These are phyloP conservation scores for Odontocolon sp. DNA, from an alignment of 2,888 invertebrate species.

Conservation along the genomic window DNA sequence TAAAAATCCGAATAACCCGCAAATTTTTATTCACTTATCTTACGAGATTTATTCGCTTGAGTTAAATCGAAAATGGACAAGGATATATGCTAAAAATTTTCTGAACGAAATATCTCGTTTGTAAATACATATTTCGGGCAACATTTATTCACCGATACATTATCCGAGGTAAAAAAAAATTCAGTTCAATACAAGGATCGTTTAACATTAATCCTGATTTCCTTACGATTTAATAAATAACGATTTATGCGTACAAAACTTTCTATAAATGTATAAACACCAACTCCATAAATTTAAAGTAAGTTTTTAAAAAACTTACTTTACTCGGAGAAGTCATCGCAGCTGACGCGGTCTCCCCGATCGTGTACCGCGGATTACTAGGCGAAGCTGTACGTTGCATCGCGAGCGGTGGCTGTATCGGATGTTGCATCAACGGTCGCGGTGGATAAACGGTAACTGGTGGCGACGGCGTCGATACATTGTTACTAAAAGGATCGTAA, in stretches of 20 bases:
- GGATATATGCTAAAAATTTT: no score
- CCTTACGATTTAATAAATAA: not conserved
- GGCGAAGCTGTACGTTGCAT: not conserved
- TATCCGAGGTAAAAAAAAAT: no score
- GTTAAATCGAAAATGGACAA: no score
- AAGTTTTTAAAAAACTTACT: constrained; percentile 4
- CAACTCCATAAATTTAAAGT: no score
- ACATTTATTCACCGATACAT: no score
- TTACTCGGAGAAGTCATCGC: constrained; percentile 3
- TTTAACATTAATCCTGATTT: no score
- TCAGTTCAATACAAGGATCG: no score
- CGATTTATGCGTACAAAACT: not conserved
- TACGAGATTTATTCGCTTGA: no score
- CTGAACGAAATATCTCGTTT: no score
- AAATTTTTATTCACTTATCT: not conserved
- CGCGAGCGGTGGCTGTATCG: not conserved
- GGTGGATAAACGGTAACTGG: not conserved
- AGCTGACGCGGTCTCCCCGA: not conserved
- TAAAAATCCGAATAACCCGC: not conserved
- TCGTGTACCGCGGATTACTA: not conserved
- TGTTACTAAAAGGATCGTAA: constrained; percentile 5
- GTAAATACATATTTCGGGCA: no score
- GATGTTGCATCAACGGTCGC: constrained; percentile 25
- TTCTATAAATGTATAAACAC: not conserved
- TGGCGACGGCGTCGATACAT: not conserved